A percentile compares a stretch with the other conserved stretches of the same genome.
Conservation (phyloP, 1,140 invertebrate species). For the Phortica variegata region DNA sequence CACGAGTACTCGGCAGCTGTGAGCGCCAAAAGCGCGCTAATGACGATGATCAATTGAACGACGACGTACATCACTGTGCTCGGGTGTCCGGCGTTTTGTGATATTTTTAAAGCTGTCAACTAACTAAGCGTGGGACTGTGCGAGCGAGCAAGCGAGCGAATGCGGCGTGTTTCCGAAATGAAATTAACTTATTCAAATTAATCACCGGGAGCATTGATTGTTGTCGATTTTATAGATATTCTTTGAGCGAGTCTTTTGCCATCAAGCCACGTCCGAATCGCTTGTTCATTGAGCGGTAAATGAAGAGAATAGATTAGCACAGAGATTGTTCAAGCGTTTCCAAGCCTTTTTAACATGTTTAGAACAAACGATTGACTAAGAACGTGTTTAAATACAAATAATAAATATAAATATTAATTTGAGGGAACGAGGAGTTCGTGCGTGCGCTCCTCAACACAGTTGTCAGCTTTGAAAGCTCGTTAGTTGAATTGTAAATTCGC, state of each 20-base stretch:
- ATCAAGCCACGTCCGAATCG: constrained; percentile 26
- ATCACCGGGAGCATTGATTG: too few species aligned
- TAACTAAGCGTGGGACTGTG: constrained; percentile 19
- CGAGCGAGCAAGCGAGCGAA: constrained; percentile 23
- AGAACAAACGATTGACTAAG: constrained; percentile 38
- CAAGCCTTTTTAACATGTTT: constrained; percentile 54
- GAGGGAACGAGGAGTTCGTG: constrained; percentile 29
- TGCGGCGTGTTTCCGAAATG: constrained; percentile 27
- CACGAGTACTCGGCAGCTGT: constrained; percentile 27
- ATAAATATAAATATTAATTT: constrained; percentile 56
- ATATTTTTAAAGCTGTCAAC: constrained; percentile 21
- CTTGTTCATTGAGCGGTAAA: too few species aligned
- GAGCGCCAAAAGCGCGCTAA: constrained; percentile 31
- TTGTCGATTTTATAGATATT: constrained; percentile 2
- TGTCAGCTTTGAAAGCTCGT: not conserved
- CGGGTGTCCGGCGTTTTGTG: not conserved
- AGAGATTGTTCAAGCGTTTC: too few species aligned
- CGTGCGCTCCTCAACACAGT: constrained; percentile 13
- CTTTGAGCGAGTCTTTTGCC: constrained; percentile 22
- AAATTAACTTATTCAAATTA: constrained; percentile 9
- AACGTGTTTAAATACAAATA: constrained; percentile 51
- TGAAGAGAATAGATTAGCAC: too few species aligned
- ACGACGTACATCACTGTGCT: too few species aligned
- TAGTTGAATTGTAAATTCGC: constrained; percentile 2
- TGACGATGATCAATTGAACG: constrained; percentile 8